Evolutionary conservation across 1,140 invertebrate genomes (phyloP).

Genomic region (Yoshiicerus persimilis): DNA sequence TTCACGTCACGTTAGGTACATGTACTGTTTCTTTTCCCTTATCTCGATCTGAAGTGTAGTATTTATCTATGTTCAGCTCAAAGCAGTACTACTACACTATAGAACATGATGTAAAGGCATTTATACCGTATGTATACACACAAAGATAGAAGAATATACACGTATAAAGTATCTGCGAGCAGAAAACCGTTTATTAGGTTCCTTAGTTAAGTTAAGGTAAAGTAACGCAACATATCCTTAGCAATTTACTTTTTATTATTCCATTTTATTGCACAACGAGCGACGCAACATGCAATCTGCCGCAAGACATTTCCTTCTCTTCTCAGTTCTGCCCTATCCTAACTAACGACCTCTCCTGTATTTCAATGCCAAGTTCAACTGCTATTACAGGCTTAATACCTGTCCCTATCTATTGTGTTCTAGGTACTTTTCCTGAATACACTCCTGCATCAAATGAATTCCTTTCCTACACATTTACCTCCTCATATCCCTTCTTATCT

Average conservation of each 20-base stretch:
- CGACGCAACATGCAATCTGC: constrained; percentile 14
- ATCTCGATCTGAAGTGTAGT: neutral
- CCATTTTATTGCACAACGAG: constrained; percentile 13
- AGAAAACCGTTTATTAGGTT: neutral
- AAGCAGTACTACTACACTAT: neutral
- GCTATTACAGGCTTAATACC: neutral
- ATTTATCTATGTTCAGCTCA: neutral
- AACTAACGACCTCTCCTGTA: neutral
- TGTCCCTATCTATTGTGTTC: neutral
- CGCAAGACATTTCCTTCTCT: constrained; percentile 8
- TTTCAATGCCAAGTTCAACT: constrained; percentile 13
- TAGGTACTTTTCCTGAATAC: neutral
- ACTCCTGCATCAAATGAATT: neutral
- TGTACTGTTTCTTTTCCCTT: neutral
- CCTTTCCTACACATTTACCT: neutral
- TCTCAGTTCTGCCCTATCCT: neutral
- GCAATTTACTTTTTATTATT: constrained; percentile 23
- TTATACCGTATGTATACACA: neutral
- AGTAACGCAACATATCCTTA: constrained; percentile 3
- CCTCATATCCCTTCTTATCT: neutral
- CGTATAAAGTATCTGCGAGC: neutral
- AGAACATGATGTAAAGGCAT: neutral
- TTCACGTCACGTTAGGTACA: neutral
- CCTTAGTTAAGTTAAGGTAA: neutral
- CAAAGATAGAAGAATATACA: neutral